Evolutionary conservation across 2,113 vertebrate genomes (phyloP).

Genomic region (Protobothrops mucrosquamatus): DNA sequence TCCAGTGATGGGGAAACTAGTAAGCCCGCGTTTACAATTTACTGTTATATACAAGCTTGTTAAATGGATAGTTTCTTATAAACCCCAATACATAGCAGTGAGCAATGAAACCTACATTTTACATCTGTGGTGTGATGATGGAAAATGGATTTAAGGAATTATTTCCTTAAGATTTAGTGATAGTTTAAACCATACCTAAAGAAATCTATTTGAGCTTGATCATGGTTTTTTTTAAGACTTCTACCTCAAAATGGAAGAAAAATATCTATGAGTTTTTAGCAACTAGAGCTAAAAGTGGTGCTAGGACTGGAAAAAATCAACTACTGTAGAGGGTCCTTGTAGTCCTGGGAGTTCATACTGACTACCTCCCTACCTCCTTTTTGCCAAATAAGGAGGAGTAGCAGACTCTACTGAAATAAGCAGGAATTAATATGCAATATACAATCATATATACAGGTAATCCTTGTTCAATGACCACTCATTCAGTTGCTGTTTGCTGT

Average conservation of each 20-base stretch:
- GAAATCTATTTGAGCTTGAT: background rate
- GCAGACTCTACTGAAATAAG: background rate
- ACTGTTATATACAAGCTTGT: background rate
- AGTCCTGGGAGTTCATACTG: background rate
- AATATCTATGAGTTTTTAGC: background rate
- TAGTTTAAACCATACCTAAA: background rate
- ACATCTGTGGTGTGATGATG: background rate
- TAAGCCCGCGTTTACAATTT: background rate
- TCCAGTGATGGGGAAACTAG: background rate
- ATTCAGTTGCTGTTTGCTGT: background rate
- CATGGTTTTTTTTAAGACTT: background rate
- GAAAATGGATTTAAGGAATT: background rate
- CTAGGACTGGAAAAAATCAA: background rate
- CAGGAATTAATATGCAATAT: background rate
- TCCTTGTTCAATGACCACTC: background rate
- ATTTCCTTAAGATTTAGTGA: background rate
- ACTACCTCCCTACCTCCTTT: background rate
- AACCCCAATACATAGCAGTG: background rate
- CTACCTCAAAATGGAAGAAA: background rate
- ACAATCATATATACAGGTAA: background rate
- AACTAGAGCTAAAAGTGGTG: background rate
- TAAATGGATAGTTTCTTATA: background rate
- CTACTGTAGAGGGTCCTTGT: background rate
- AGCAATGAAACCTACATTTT: background rate
- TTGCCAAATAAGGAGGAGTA: background rate